A percentile compares a stretch with the other conserved stretches of the same genome.
Evolutionary conservation across 2,888 invertebrate species (phyloP).

Genomic region (Tetranychus truncatus): DNA sequence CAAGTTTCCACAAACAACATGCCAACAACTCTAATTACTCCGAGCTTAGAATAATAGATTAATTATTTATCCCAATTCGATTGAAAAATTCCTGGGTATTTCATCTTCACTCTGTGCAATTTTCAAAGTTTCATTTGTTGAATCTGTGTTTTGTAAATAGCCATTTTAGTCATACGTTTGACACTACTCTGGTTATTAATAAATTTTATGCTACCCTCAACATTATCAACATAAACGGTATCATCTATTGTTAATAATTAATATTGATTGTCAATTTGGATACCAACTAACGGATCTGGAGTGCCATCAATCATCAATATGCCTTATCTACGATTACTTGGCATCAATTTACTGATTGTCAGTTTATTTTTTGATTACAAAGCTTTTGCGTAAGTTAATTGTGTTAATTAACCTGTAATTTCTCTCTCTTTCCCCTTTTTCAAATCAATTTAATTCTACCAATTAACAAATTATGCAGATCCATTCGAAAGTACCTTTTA

Average conservation of each 20-base stretch:
- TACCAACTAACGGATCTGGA: neutral
- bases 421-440: neutral
- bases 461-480: neutral
- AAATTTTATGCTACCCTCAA: too few relatives aligned
- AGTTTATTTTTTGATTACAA: neutral
- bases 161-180: neutral
- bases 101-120: too few relatives aligned
- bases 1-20: too few relatives aligned
- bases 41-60: too few relatives aligned
- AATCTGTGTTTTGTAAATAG: constrained; percentile 1
- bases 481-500: constrained; percentile 5
- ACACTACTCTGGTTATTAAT: neutral
- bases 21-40: too few relatives aligned
- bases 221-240: too few relatives aligned
- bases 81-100: too few relatives aligned
- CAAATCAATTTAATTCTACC: too few relatives aligned
- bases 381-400: neutral
- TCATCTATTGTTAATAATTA: neutral
- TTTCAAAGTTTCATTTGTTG: neutral
- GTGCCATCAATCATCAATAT: neutral
- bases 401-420: neutral
- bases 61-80: too few relatives aligned
- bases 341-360: neutral
- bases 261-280: neutral
- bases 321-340: neutral